Percentiles rank a stretch among this genome's conserved stretches.
Evolutionary conservation across 2,797 vertebrate species (phyloP).

Genomic region (Rhinatrema bivittatum): DNA sequence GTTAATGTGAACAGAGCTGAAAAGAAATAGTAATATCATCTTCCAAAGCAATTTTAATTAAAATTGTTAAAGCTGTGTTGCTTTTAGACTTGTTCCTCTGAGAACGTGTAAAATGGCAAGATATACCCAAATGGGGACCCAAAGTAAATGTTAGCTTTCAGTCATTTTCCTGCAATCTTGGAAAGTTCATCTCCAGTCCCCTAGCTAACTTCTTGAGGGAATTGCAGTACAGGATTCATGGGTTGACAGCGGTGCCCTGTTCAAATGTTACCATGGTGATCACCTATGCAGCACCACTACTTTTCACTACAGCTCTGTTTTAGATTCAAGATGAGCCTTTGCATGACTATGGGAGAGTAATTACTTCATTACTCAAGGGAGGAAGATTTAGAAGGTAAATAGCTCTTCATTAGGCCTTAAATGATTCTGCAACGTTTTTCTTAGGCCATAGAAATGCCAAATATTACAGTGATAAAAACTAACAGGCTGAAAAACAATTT

Average conservation of each 20-base stretch:
- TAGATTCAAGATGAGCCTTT: constrained; percentile 59
- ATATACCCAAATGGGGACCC: constrained; percentile 9
- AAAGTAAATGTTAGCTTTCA: constrained; percentile 26
- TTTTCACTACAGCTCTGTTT: constrained; percentile 59
- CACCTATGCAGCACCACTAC: constrained; percentile 48
- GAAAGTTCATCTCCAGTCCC: constrained; percentile 30
- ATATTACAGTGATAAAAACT: constrained; percentile 53
- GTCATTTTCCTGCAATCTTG: constrained; percentile 28
- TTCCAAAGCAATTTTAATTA: constrained; percentile 25
- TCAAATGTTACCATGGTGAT: constrained; percentile 58
- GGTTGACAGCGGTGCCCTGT: constrained; percentile 44
- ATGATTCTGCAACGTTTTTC: constrained; percentile 50
- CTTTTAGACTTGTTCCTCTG: constrained; percentile 13
- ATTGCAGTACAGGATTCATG: constrained; percentile 37
- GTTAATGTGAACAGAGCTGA: constrained; percentile 20
- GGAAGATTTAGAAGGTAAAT: constrained; percentile 65
- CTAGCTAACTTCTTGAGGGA: constrained; percentile 26
- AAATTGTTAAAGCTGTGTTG: constrained; percentile 13
- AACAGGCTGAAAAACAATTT: too few relatives aligned
- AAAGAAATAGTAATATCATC: constrained; percentile 3
- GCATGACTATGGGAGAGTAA: constrained; percentile 60
- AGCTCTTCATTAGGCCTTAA: constrained; percentile 67
- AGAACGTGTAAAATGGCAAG: constrained; percentile 23
- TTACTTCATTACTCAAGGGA: constrained; percentile 64
- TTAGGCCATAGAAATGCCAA: constrained; percentile 55